phyloP scores from a whole-genome alignment of 2,888 invertebrate species.

The Chrysolina americana region DNA sequence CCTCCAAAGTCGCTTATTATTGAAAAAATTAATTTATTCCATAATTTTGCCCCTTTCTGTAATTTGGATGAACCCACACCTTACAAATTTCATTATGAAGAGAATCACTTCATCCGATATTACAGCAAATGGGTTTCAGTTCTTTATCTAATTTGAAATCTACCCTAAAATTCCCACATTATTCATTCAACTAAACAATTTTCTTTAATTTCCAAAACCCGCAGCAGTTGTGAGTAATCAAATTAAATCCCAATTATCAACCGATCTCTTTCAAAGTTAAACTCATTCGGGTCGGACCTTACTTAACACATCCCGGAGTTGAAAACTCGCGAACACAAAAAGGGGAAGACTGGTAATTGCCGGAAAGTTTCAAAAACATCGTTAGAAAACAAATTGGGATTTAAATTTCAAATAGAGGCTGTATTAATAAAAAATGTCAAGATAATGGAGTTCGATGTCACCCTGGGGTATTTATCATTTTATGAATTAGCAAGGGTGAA shows the following conservation, averaged over 20 bases:
- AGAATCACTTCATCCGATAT: background rate
- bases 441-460: conserved; percentile 17
- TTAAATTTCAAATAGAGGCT: conserved; percentile 23
- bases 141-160: background rate
- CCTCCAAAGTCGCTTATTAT: too few relatives aligned
- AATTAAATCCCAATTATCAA: conserved; percentile 32
- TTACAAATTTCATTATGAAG: too few relatives aligned
- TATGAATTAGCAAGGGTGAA: background rate
- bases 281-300: conserved; percentile 11
- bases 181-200: background rate
- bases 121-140: background rate
- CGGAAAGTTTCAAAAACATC: conserved; percentile 31
- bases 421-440: conserved; percentile 19
- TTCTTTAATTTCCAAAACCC: conserved; percentile 2
- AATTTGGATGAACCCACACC: too few relatives aligned
- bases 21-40: too few relatives aligned
- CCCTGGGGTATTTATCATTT: conserved; percentile 5
- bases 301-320: conserved; percentile 16
- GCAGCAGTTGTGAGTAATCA: conserved; percentile 6
- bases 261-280: conserved; percentile 27
- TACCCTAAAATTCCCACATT: background rate
- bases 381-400: conserved; percentile 35
- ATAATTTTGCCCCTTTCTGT: too few relatives aligned
- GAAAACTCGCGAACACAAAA: conserved; percentile 26
- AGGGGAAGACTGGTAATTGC: background rate